These are phyloP conservation scores for Synanthedon andrenaeformis DNA, from an alignment of 2,888 invertebrate genomes.

Conservation along the genomic window DNA sequence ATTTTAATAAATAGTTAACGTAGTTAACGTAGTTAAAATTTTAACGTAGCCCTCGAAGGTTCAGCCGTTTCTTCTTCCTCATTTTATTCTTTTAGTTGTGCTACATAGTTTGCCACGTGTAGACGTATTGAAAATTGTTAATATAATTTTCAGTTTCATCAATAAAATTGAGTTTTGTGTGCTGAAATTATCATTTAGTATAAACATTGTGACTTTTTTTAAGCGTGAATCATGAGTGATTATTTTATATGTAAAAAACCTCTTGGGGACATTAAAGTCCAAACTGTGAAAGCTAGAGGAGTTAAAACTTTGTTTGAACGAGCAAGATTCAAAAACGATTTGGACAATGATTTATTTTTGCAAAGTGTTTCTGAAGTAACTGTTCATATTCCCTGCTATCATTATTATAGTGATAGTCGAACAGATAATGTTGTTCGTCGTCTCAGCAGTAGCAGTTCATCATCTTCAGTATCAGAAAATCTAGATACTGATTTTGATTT, in stretches of 20 bases:
- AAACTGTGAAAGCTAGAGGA: slow-evolving; percentile 8
- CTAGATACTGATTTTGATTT: slow-evolving; percentile 4
- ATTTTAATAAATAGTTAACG: too few relatives aligned
- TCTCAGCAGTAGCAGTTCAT: slow-evolving; percentile 3
- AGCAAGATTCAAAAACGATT: slow-evolving; percentile 6
- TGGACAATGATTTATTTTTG: slow-evolving; percentile 5
- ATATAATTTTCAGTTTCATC: too few relatives aligned
- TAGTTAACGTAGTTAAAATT: too few relatives aligned
- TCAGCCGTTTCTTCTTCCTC: too few relatives aligned
- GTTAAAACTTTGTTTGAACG: slow-evolving; percentile 9
- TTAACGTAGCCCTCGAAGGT: too few relatives aligned
- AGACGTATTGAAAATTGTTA: background rate
- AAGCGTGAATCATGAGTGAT: slow-evolving; percentile 7
- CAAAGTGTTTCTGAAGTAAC: slow-evolving; percentile 8
- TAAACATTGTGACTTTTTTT: slow-evolving; percentile 5
- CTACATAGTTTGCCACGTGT: slow-evolving; percentile 3
- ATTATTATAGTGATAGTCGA: slow-evolving; percentile 7
- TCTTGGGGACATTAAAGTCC: slow-evolving; percentile 5
- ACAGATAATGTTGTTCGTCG: slow-evolving; percentile 6
- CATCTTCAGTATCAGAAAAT: slow-evolving; percentile 3
- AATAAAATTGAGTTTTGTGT: background rate
- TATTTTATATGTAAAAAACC: slow-evolving; percentile 9
- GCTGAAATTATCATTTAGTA: background rate
- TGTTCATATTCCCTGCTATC: slow-evolving; percentile 8
- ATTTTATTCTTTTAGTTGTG: slow-evolving; percentile 1